These are phyloP conservation scores for Falco naumanni DNA, from an alignment of 2,797 vertebrate species.

Conservation along the genomic window DNA sequence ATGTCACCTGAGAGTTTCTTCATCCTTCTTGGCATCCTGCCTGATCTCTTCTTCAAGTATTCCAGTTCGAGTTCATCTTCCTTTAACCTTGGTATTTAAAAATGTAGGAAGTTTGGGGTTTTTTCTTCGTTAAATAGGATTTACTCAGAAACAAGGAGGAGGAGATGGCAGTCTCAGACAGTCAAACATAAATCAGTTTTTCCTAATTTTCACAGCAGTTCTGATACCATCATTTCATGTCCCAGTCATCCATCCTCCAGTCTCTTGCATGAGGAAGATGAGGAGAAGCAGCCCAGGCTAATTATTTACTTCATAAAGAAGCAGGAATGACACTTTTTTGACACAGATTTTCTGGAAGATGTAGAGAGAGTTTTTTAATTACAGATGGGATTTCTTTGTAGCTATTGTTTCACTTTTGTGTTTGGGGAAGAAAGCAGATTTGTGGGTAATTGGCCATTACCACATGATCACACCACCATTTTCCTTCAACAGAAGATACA, in stretches of 20 bases:
- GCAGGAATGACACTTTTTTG: neutral
- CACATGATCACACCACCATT: neutral
- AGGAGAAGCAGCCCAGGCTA: neutral
- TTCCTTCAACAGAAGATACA: slow-evolving; percentile 80
- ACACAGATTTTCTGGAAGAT: neutral
- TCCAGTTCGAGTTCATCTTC: neutral
- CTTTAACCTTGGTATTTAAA: neutral
- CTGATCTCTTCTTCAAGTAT: neutral
- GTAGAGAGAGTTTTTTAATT: neutral
- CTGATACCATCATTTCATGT: neutral
- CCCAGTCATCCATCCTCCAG: neutral
- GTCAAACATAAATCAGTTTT: neutral
- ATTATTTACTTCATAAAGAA: neutral
- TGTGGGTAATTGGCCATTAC: neutral
- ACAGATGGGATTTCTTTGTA: neutral
- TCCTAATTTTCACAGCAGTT: neutral
- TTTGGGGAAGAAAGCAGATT: neutral
- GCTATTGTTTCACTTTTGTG: neutral
- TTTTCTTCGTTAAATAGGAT: neutral
- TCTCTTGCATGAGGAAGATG: neutral
- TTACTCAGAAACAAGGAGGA: neutral
- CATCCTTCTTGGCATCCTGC: neutral
- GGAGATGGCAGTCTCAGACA: neutral
- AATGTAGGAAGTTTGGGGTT: neutral
- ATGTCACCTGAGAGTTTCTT: neutral